A percentile compares a stretch with the other conserved stretches of the same genome.
Conservation (phyloP, 2,888 invertebrate species). For the Crepidodera aurea region DNA sequence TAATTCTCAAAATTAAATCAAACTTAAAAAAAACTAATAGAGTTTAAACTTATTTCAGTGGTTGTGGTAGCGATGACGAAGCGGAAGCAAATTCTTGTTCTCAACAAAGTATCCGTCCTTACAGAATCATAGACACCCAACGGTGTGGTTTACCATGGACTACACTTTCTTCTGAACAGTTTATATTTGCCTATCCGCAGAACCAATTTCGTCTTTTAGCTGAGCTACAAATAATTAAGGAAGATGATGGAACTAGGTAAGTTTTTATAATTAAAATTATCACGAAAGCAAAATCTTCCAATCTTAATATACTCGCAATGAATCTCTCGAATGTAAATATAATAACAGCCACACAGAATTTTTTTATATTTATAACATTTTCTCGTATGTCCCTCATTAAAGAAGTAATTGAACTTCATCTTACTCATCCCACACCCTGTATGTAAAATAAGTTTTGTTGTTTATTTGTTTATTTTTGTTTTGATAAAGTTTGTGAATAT, state of each 20-base stretch:
- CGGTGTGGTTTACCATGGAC: slow-evolving; percentile 48
- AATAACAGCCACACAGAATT: too few relatives aligned
- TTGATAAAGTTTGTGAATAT: too few relatives aligned
- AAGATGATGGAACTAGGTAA: slow-evolving; percentile 37
- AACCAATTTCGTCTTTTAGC: slow-evolving; percentile 45
- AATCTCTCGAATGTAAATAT: too few relatives aligned
- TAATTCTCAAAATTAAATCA: too few relatives aligned
- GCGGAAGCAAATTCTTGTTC: slow-evolving; percentile 43
- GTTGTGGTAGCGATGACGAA: slow-evolving; percentile 49
- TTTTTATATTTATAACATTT: too few relatives aligned
- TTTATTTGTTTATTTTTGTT: too few relatives aligned
- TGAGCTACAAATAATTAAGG: slow-evolving; percentile 39
- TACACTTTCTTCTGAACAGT: slow-evolving; percentile 45
- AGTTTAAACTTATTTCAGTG: slow-evolving; percentile 47
- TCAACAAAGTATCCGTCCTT: slow-evolving; percentile 39
- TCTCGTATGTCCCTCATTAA: too few relatives aligned
- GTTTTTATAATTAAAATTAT: slow-evolving; percentile 21
- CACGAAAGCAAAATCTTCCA: not conserved
- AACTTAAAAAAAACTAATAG: too few relatives aligned
- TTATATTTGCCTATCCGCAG: slow-evolving; percentile 42
- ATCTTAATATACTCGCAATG: too few relatives aligned
- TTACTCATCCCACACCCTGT: too few relatives aligned
- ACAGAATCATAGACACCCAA: slow-evolving; percentile 31
- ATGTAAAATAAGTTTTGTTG: too few relatives aligned
- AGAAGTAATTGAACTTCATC: too few relatives aligned